Evolutionary conservation across 1,140 invertebrate species (phyloP).

Genomic region (Teleogryllus occipitalis): DNA sequence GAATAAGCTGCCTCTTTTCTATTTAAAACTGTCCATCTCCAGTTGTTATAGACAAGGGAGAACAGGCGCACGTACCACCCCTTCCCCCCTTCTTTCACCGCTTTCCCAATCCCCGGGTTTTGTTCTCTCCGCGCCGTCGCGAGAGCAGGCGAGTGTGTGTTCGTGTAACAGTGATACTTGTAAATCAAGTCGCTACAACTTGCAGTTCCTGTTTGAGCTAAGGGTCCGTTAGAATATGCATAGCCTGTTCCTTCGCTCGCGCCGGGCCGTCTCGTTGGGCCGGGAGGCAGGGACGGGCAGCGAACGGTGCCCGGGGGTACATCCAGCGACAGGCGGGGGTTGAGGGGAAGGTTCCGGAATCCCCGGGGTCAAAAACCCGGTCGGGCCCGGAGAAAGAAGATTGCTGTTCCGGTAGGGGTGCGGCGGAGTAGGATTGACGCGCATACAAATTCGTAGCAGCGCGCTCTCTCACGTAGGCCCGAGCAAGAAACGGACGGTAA

Average conservation of each 20-base stretch:
- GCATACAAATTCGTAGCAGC: background rate
- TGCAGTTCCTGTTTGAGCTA: background rate
- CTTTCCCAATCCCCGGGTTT: background rate
- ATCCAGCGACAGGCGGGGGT: background rate
- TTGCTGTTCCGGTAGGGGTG: background rate
- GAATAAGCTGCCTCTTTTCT: conserved; percentile 1
- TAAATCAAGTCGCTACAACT: background rate
- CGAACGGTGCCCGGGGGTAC: background rate
- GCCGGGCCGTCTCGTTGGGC: too few relatives aligned
- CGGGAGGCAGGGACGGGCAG: background rate
- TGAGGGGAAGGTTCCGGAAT: background rate
- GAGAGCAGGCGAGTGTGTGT: background rate
- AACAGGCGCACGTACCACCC: too few relatives aligned
- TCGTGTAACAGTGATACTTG: conserved; percentile 4
- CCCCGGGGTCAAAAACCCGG: conserved; percentile 2
- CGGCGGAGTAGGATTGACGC: background rate
- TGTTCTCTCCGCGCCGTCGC: background rate
- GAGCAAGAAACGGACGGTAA: background rate
- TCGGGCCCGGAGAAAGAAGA: background rate
- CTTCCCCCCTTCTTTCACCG: background rate
- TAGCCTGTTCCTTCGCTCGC: background rate
- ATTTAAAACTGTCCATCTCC: background rate
- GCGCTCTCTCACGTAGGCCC: background rate
- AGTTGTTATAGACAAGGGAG: background rate
- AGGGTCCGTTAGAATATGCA: background rate